phyloP scores from a whole-genome alignment of 1,140 invertebrate genomes.

The Neotoxoptera formosana region DNA sequence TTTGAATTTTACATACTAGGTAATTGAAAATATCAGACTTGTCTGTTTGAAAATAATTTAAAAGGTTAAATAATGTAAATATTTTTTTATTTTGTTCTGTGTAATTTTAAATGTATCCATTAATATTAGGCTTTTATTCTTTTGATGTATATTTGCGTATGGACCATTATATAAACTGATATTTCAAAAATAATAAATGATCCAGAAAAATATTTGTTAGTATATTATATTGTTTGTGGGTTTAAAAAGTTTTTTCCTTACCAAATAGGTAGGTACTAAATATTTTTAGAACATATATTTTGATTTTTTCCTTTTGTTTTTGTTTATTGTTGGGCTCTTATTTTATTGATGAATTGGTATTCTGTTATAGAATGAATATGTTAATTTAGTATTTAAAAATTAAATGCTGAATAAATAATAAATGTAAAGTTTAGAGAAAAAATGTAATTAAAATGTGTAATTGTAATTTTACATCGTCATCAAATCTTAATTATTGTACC shows the following conservation, averaged over 20 bases:
- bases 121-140: not conserved
- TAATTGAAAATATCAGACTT: conserved; percentile 8
- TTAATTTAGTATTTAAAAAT: not conserved
- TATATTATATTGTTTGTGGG: not conserved
- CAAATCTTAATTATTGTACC: not conserved
- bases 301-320: no score
- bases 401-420: not conserved
- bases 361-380: not conserved
- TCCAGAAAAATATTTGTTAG: not conserved
- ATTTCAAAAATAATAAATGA: not conserved
- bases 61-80: conserved; percentile 32
- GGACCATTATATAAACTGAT: not conserved
- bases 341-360: not conserved
- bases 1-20: not conserved
- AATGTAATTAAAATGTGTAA: not conserved
- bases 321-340: no score
- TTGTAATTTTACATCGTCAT: not conserved
- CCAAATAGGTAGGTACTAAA: not conserved
- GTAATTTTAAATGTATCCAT: not conserved
- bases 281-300: not conserved
- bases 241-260: not conserved
- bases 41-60: not conserved
- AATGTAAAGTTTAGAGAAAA: not conserved
- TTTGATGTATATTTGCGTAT: not conserved
- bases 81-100: not conserved